Base-by-base conservation (phyloP, 2,113 vertebrate species). In the Alexandromys fortis region DNA sequence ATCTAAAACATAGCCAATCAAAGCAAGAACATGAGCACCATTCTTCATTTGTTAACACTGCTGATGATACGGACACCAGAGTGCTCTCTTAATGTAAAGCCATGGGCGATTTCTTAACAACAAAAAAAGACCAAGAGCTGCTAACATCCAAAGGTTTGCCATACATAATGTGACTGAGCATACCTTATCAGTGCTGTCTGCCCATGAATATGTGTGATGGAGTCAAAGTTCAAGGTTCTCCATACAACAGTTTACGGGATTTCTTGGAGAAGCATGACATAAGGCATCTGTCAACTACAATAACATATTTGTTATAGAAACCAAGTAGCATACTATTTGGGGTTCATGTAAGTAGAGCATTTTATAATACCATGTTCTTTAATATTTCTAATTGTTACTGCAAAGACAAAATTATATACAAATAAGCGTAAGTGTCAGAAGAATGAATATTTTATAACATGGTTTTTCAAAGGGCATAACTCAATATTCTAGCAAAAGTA, bases 361-460 rank as follows among this genome's bases (percentile, higher is more conserved):
- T 90, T 61, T 86, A 58, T 45, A 72, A 88, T 70, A 61, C 42
- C 13, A 82, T 91, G 3, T 78, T 90, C 45, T 81, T 21, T 82
- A 81, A 45, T 35, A 92, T 89, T 70, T 93, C n/a, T 86, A 65
- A 72, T 45, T 67, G 70, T 52, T 81, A 47, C 65, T 82, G 12
- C 30, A 61, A 86, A 45, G 33, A 47, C 1, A 28, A 91, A 88
- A 92, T 67, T 14, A 7, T 73, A 86, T 86, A 75, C 61, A 96
- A 7, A 52, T 45, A 33, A 81, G 6, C 19, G 26, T 81, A 76
- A 82, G 35, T 61, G 7, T 96, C 83, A 94, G 73, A 94, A 87
- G 89, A 92, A 91, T 85, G 76, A n/a, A 76, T 12, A 3, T 65
- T 77, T 85, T 75, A 28, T 68, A 73, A 58, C 19, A 87, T 30